These are phyloP conservation scores for Oscheius sp. DNA, from an alignment of 2,888 invertebrate genomes.

Conservation along the genomic window DNA sequence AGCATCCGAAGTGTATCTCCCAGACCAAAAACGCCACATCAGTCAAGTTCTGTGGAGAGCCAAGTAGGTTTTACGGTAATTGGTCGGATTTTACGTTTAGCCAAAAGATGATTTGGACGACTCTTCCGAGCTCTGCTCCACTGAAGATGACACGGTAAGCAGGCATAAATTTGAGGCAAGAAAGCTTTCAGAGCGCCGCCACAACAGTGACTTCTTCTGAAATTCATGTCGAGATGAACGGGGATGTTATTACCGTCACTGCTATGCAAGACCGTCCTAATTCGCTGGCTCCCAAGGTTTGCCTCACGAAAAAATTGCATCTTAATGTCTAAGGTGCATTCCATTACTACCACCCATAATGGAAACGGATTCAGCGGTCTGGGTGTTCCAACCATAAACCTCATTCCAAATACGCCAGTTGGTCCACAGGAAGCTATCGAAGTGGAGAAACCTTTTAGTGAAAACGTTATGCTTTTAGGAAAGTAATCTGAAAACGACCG, in stretches of 20 bases:
- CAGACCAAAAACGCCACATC: conserved; percentile 41
- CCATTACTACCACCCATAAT: neutral
- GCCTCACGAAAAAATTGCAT: neutral
- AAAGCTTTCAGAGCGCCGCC: conserved; percentile 21
- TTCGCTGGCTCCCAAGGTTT: conserved; percentile 29
- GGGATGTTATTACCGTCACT: conserved; percentile 74
- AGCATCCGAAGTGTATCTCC: conserved; percentile 71
- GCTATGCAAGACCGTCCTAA: conserved; percentile 59
- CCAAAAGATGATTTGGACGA: conserved; percentile 13
- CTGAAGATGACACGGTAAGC: conserved; percentile 29
- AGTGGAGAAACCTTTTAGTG: neutral
- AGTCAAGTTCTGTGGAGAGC: conserved; percentile 13
- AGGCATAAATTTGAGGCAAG: neutral
- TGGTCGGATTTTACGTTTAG: neutral
- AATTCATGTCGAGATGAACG: conserved; percentile 75
- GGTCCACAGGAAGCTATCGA: conserved; percentile 50
- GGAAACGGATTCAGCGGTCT: conserved; percentile 43
- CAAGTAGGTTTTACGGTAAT: neutral
- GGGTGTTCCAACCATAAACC: conserved; percentile 69
- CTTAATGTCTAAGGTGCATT: conserved; percentile 6
- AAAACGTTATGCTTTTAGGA: conserved; percentile 13
- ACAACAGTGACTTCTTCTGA: conserved; percentile 38
- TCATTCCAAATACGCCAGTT: conserved; percentile 72
- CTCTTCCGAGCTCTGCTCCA: conserved; percentile 31
- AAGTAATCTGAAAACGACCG: conserved; percentile 24